Percentiles rank a stretch among this genome's conserved stretches.
Evolutionary conservation across 2,113 vertebrate genomes (phyloP).

Genomic region (Pyrgilauda ruficollis): DNA sequence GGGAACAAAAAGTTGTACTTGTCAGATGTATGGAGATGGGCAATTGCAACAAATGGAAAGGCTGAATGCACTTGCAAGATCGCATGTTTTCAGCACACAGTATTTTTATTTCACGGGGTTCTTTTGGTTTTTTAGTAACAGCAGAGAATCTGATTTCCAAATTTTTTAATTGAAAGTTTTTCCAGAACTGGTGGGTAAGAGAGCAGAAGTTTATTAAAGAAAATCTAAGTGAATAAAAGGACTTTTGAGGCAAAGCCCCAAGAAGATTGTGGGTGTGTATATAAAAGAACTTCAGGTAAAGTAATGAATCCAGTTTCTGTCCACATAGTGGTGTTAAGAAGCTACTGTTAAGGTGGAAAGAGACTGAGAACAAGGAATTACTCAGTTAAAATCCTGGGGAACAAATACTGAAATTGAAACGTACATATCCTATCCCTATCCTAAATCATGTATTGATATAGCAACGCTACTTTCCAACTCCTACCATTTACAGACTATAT

Average conservation of each 20-base stretch:
- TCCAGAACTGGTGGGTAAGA: not conserved
- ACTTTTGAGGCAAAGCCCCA: not conserved
- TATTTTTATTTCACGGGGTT: not conserved
- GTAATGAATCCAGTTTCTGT: not conserved
- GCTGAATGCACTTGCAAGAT: not conserved
- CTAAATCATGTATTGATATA: not conserved
- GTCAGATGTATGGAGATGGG: not conserved
- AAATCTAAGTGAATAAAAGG: not conserved
- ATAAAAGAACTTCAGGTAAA: not conserved
- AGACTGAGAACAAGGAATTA: not conserved
- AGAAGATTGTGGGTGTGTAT: not conserved
- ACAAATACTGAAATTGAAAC: not conserved
- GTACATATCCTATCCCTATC: not conserved
- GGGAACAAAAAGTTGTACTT: not conserved
- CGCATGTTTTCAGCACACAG: not conserved
- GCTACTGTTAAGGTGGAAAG: not conserved
- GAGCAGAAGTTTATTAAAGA: not conserved
- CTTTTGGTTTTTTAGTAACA: not conserved
- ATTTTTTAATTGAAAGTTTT: not conserved
- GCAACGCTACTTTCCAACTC: not conserved
- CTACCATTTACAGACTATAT: not conserved
- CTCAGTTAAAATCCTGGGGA: not conserved
- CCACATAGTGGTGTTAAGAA: not conserved
- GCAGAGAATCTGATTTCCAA: not conserved
- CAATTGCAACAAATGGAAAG: not conserved